Base-by-base conservation (phyloP, 2,888 invertebrate genomes). In the Caenorhabditis wallacei region DNA sequence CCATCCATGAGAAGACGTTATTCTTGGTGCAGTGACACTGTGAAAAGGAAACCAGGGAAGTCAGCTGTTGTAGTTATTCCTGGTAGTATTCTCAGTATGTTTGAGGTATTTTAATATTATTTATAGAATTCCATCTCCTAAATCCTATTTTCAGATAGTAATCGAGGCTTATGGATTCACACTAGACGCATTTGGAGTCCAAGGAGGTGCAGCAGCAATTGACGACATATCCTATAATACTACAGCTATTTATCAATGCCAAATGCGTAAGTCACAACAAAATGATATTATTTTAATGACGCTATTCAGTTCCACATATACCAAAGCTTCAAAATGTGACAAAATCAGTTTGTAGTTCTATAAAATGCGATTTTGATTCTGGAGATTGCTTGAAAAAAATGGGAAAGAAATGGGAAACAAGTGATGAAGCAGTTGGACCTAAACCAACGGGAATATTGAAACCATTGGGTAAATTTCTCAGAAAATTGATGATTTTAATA, bases 161-260 rank as follows among this genome's bases (percentile, higher is more conserved):
- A 89, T 90, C 13, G 90, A 90, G 74, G 89, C 90, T 0, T 84
- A 83, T 40, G 83, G 86, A 40, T 90, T 90, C 57, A 71, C 80
- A 1, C 84, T 88, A 26, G 85, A 89, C 63, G 86, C 89, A 4
- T 90, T 90, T 69, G 89, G 90, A 1, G 76, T 86, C 37, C 84
- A 88, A 63, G 90, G 90, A 16, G 90, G 90, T 20, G 88, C 87
- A 7, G 89, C 88, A 0, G 88, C 87, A 22, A 80, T 90, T 43
- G 90, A 90, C 66, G 89, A 90, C 64, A 85, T 90, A 18, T 76
- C 75, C 4, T 90, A 89, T 64, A 85, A 87, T 22, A 80, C 90
- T 0, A 51, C 80, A 1, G 79, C 84, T 11, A 85, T 88, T 51
- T 86, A 84, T 63, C 69, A 88, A 24, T 88, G 88, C 70, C 43